Evolutionary conservation across 2,888 invertebrate genomes (phyloP).

Genomic region (Chrysolina americana): DNA sequence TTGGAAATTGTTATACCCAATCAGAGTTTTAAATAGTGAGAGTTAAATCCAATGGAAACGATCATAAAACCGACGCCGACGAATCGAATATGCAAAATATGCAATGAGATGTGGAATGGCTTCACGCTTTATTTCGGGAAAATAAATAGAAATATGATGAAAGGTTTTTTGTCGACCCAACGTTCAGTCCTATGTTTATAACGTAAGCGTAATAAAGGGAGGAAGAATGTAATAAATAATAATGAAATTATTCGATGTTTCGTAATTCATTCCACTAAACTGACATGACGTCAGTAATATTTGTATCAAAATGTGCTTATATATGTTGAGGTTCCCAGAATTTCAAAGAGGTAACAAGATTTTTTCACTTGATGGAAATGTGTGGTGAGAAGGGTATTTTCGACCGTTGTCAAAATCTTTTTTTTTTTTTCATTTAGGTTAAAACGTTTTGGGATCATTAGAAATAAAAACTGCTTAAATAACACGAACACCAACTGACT

Average conservation of each 20-base stretch:
- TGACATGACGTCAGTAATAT: not conserved
- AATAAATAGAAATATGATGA: constrained; percentile 5
- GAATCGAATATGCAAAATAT: constrained; percentile 20
- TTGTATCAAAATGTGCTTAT: not conserved
- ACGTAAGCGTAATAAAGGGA: too few relatives aligned
- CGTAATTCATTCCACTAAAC: not conserved
- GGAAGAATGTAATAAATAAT: too few relatives aligned
- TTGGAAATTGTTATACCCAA: not conserved
- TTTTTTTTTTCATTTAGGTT: too few relatives aligned
- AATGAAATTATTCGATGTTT: not conserved
- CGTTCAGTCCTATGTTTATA: not conserved
- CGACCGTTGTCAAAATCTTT: too few relatives aligned
- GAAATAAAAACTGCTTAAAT: too few relatives aligned
- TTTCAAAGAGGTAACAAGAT: not conserved
- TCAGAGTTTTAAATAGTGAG: not conserved
- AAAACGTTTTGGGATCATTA: too few relatives aligned
- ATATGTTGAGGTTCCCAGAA: not conserved
- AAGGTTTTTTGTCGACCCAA: not conserved
- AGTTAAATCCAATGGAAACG: not conserved
- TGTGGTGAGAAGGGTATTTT: too few relatives aligned
- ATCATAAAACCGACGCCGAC: constrained; percentile 1
- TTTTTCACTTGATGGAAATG: not conserved
- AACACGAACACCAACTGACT: too few relatives aligned
- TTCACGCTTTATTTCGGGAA: constrained; percentile 1
- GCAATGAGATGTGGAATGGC: not conserved